Conservation (phyloP, 2,888 invertebrate species). For the Diogma glabrata region DNA sequence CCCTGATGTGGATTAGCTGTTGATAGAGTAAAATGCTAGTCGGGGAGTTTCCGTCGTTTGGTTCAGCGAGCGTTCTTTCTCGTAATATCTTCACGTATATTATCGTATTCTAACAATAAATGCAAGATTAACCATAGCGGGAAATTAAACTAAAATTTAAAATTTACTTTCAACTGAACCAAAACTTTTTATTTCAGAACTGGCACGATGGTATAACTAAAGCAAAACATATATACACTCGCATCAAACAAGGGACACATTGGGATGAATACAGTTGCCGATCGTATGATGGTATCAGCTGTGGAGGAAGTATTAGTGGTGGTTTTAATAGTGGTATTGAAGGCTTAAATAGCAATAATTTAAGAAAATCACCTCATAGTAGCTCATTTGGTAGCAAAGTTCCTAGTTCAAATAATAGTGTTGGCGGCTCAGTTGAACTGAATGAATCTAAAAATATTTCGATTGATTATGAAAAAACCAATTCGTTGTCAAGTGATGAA, state of each 20-base stretch:
- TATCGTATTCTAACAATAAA: no score
- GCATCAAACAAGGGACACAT: conserved; percentile 41
- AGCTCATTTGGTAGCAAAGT: conserved; percentile 44
- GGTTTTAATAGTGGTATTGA: conserved; percentile 22
- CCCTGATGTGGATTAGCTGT: no score
- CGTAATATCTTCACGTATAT: no score
- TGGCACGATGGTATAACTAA: conserved; percentile 65
- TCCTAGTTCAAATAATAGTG: conserved; percentile 61
- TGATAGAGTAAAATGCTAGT: no score
- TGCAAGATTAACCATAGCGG: no score
- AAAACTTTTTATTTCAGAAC: conserved; percentile 36
- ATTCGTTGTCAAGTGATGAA: conserved; percentile 54
- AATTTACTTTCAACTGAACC: no score
- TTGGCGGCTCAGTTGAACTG: conserved; percentile 58
- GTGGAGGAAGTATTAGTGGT: not conserved
- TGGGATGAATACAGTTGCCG: conserved; percentile 28
- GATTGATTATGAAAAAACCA: conserved; percentile 51
- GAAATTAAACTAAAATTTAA: no score
- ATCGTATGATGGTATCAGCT: conserved; percentile 22
- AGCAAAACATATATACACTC: conserved; percentile 59
- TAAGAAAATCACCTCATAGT: conserved; percentile 35
- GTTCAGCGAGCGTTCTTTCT: no score
- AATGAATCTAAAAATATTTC: conserved; percentile 51
- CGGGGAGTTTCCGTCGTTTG: no score
- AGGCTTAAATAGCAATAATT: conserved; percentile 14